Evolutionary conservation across 2,888 invertebrate genomes (phyloP), one percentile per base, ranked within the genome.

Genomic region (Trimorus sp.): DNA sequence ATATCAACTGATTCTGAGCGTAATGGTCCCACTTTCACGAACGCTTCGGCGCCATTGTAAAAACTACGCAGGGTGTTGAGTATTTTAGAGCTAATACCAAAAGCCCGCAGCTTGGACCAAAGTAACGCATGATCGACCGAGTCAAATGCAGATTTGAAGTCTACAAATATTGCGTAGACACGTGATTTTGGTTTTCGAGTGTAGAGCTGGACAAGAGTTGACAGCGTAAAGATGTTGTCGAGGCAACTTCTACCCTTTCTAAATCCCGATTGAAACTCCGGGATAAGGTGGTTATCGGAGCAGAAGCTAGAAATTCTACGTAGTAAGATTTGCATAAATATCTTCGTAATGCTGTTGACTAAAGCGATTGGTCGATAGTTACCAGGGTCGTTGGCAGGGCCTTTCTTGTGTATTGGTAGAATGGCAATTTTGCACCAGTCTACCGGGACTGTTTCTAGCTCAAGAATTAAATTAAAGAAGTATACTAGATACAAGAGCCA

Each of bases 81-180:
- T 7, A 51, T 14, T 14, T 51, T 51, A 4, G 12, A 51, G 6
- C 51, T 51, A 6, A 51, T 51, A 7, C 51, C 51, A 12, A 14
- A 7, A 14, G 14, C 12, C 1, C 14, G n/a, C 14, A 51, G 14
- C 14, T 51, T 51, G 12, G 12, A 14, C 51, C 14, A 51, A 2
- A 51, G 14, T n/a, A 51, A 14, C 51, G 3, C 51, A 14, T 51
- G 51, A 14, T 51, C 51, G 14, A 51, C 14, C 7, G 51, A 14
- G 14, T 51, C 51, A 51, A 51, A 51, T 4, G 51, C 51, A 7
- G 51, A n/a, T 14, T 51, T 51, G 14, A 51, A 51, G 14, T 51
- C 51, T 9, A 51, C 51, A 51, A 51, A 51, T 12, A 51, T 12
- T 7, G 51, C 51, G 14, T 51, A 9, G 51, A 51, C 51, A 2